Base-by-base conservation (phyloP, 2,888 invertebrate genomes). In the Synanthedon vespiformis region DNA sequence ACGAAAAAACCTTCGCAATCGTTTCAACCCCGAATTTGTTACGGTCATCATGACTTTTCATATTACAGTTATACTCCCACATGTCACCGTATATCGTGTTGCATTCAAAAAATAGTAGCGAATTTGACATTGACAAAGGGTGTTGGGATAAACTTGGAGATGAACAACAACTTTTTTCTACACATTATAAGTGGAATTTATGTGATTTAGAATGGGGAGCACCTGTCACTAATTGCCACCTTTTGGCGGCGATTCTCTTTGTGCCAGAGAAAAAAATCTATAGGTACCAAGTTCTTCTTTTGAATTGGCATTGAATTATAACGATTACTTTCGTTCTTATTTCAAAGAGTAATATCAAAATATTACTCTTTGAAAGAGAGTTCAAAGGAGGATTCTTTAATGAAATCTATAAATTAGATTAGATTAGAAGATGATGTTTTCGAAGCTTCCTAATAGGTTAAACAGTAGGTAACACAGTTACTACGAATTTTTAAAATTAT, bases 221-320 rank as follows among this genome's bases (percentile, higher is more conserved):
- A 87, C 86, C 86, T 86, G 86, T 85, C 77, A 67, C 81, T 86
- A 86, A 86, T 86, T 85, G 80, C 85, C 84, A 84, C 79, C 83
- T 83, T 84, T 83, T 77, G 84, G 80, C 85, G 85, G 84, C 70
- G 64, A 64, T 63, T 22, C 4, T 48, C 18, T 48, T 48, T 16
- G 22, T 13, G 12, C 2, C 34, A 34, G 48, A 48, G 2, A 18
- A 48, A 48, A 48, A 48, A 48, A 44, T 13, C 6, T 34, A 34
- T 34, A 5, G n/a, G 12, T 41, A 44, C 12, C 13, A 12, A n/a
- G 44, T 44, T 44, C 44, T 14, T 44, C 44, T 10, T 14, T 13
- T 6, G 13, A 44, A 13, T 44, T 13, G 44, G 44, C 5, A 6
- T n/a, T 44, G 8, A 44, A 44, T 44, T 44, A 14, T 44, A 14